Percentiles rank a stretch among this genome's conserved stretches.
Conservation (phyloP, 2,113 vertebrate species). For the Leptodactylus fuscus region DNA sequence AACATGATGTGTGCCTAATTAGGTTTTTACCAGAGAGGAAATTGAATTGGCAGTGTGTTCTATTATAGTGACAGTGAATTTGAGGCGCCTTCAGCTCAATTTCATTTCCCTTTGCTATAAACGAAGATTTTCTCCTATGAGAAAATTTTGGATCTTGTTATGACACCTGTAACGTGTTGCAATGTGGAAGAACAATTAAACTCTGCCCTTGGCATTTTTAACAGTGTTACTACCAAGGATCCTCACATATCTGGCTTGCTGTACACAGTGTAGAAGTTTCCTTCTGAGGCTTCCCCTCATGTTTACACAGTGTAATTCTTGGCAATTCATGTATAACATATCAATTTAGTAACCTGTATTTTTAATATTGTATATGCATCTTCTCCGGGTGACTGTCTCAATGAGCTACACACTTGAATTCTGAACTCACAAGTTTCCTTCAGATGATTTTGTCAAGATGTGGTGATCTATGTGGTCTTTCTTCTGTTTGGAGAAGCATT, state of each 20-base stretch:
- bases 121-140: constrained; percentile 54
- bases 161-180: constrained; percentile 56
- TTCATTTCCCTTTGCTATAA: constrained; percentile 54
- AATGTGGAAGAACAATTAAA: constrained; percentile 53
- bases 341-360: not conserved
- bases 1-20: constrained; percentile 61
- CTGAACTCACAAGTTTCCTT: too few relatives aligned
- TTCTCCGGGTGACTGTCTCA: too few relatives aligned
- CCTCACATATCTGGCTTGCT: not conserved
- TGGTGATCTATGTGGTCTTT: too few relatives aligned
- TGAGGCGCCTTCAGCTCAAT: constrained; percentile 56
- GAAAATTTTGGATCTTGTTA: constrained; percentile 52
- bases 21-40: constrained; percentile 60
- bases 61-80: constrained; percentile 59
- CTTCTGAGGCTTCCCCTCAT: not conserved
- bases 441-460: too few relatives aligned
- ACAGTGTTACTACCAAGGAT: not conserved
- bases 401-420: too few relatives aligned
- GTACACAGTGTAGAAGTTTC: not conserved
- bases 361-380: too few relatives aligned
- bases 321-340: too few relatives aligned
- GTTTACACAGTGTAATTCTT: not conserved
- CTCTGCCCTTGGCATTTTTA: constrained; percentile 49
- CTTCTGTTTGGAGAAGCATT: too few relatives aligned
- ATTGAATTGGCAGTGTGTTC: constrained; percentile 59